Percentiles rank a stretch among this genome's conserved stretches.
Evolutionary conservation across 1,140 invertebrate genomes (phyloP).

Genomic region (Papilio xuthus): DNA sequence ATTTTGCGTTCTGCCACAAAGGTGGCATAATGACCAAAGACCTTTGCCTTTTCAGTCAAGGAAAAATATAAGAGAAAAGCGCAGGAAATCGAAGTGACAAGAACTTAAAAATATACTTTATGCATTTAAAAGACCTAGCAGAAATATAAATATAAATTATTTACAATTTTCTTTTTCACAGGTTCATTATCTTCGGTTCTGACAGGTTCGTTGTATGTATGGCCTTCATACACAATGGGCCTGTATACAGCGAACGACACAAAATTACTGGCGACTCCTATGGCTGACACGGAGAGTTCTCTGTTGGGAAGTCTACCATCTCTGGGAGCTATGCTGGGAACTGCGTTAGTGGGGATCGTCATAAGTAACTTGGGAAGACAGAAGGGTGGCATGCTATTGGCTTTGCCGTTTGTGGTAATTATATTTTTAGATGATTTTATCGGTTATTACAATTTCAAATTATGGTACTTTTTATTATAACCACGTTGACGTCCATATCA

Average conservation of each 20-base stretch:
- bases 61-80: too few species aligned
- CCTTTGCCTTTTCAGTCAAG: too few species aligned
- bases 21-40: too few species aligned
- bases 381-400: conserved; percentile 58
- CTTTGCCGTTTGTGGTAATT: conserved; percentile 62
- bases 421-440: background rate
- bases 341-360: conserved; percentile 53
- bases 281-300: conserved; percentile 62
- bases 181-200: conserved; percentile 47
- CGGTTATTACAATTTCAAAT: too few species aligned
- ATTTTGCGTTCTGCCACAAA: too few species aligned
- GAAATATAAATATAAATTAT: too few species aligned
- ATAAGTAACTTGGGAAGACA: conserved; percentile 61
- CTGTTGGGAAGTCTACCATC: conserved; percentile 62
- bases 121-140: too few species aligned
- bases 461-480: too few species aligned
- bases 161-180: background rate
- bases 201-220: conserved; percentile 54
- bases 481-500: too few species aligned
- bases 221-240: conserved; percentile 63
- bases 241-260: conserved; percentile 51
- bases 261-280: conserved; percentile 52
- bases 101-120: too few species aligned
- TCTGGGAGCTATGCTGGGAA: conserved; percentile 56
- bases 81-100: too few species aligned